These are phyloP conservation scores for Neolamprologus devosi DNA, from an alignment of 2,113 vertebrate species.

Conservation along the genomic window DNA sequence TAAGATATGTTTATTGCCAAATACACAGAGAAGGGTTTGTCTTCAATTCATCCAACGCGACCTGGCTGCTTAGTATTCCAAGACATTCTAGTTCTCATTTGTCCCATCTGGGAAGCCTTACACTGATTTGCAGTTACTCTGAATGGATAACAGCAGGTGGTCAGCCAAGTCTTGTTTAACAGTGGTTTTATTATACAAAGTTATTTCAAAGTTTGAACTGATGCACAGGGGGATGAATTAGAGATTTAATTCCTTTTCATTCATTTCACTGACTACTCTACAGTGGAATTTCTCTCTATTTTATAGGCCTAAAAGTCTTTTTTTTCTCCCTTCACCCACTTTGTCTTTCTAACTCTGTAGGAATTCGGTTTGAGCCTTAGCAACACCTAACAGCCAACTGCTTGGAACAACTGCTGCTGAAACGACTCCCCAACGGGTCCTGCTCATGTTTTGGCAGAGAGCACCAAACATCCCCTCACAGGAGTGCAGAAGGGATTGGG, in stretches of 20 bases:
- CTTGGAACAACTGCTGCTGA: not conserved
- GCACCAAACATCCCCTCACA: not conserved
- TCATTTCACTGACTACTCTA: not conserved
- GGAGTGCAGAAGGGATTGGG: not conserved
- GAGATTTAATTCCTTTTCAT: not conserved
- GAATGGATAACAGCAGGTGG: not conserved
- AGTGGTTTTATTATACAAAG: not conserved
- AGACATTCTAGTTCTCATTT: not conserved
- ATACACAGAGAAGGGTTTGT: not conserved
- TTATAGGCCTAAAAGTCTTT: not conserved
- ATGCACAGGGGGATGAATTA: not conserved
- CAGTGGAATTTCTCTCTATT: not conserved
- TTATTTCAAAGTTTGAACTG: not conserved
- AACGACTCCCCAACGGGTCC: not conserved
- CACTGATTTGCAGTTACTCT: not conserved
- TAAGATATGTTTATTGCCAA: not conserved
- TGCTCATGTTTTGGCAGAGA: not conserved
- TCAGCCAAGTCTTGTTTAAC: not conserved
- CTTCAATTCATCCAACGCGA: accelerated
- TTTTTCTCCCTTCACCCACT: not conserved
- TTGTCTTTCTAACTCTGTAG: not conserved
- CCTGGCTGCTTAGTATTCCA: not conserved
- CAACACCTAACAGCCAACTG: not conserved
- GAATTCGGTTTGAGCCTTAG: not conserved
- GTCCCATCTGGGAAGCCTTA: not conserved